Percentiles rank a stretch among this genome's conserved stretches.
Conservation (phyloP, 2,888 invertebrate species). For the Cryptocephalus primarius region DNA sequence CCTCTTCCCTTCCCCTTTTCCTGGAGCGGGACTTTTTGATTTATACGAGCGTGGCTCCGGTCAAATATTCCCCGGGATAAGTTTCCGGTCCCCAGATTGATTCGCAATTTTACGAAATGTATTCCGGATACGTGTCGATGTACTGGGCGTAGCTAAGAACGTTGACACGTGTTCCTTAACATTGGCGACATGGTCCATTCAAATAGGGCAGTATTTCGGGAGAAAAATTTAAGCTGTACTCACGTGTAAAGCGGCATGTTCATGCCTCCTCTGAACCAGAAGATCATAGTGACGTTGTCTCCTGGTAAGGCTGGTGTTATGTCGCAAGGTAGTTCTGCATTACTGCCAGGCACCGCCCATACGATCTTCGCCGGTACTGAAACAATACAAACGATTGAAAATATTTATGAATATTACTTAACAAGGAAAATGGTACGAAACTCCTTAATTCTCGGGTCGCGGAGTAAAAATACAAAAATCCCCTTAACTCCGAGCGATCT, state of each 20-base stretch:
- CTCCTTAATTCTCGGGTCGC: too few relatives aligned
- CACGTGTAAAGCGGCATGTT: slow-evolving; percentile 84
- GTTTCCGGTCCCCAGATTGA: slow-evolving; percentile 27
- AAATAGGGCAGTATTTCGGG: not conserved
- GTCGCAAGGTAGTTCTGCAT: slow-evolving; percentile 75
- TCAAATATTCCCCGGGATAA: slow-evolving; percentile 21
- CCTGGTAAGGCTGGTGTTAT: slow-evolving; percentile 59
- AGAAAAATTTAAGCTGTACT: not conserved
- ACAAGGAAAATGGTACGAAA: too few relatives aligned
- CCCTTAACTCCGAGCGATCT: too few relatives aligned
- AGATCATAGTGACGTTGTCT: slow-evolving; percentile 68
- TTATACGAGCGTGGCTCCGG: too few relatives aligned
- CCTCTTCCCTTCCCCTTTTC: too few relatives aligned
- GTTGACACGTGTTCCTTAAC: too few relatives aligned
- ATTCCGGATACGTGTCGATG: too few relatives aligned
- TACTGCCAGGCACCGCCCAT: slow-evolving; percentile 68
- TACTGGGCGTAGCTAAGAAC: too few relatives aligned
- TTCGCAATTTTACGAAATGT: slow-evolving; percentile 15
- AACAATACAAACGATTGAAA: slow-evolving; percentile 27
- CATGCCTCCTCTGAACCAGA: slow-evolving; percentile 81
- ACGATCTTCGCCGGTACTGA: slow-evolving; percentile 54
- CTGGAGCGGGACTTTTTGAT: too few relatives aligned
- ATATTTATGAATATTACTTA: not conserved
- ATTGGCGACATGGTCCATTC: too few relatives aligned
- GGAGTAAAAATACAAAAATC: not conserved